phyloP scores from a whole-genome alignment of 2,113 vertebrate genomes.

The Boulengeromyrus knoepffleri region DNA sequence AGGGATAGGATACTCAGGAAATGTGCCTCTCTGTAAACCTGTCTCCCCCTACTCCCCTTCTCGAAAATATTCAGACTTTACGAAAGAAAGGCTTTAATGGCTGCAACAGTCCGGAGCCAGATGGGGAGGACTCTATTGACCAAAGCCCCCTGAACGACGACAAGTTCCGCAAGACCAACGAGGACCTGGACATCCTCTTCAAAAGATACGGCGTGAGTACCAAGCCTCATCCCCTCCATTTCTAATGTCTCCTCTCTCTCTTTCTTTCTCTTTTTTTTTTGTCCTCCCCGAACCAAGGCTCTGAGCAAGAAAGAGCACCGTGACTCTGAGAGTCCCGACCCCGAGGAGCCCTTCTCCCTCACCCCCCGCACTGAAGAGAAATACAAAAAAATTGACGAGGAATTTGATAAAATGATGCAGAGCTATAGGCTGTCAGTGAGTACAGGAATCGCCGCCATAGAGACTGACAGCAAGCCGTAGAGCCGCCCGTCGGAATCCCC shows the following conservation, averaged over 20 bases:
- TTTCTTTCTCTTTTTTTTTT: constrained; percentile 42
- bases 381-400: constrained; percentile 99
- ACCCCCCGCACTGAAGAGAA: constrained; percentile 98
- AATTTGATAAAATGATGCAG: constrained; percentile 99
- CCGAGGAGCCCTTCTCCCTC: constrained; percentile 90
- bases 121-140: constrained; percentile 94
- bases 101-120: constrained; percentile 96
- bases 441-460: constrained; percentile 57
- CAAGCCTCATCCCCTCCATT: constrained; percentile 41
- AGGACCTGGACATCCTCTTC: constrained; percentile 95
- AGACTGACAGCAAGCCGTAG: constrained; percentile 51
- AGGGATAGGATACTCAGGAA: neutral
- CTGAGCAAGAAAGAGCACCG: constrained; percentile 99
- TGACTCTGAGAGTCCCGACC: constrained; percentile 94
- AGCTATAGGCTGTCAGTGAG: constrained; percentile 99
- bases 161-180: constrained; percentile 87
- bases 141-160: constrained; percentile 94
- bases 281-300: constrained; percentile 61
- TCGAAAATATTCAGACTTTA: constrained; percentile 72
- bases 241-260: constrained; percentile 55
- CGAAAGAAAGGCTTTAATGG: constrained; percentile 99
- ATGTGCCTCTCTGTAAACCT: neutral
- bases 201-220: constrained; percentile 95
- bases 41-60: constrained; percentile 40
- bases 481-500: constrained; percentile 46